Evolutionary conservation across 30 jellyfish, hydroid and myxozoan genomes (phyloP).

Genomic region (Pelagia noctiluca): DNA sequence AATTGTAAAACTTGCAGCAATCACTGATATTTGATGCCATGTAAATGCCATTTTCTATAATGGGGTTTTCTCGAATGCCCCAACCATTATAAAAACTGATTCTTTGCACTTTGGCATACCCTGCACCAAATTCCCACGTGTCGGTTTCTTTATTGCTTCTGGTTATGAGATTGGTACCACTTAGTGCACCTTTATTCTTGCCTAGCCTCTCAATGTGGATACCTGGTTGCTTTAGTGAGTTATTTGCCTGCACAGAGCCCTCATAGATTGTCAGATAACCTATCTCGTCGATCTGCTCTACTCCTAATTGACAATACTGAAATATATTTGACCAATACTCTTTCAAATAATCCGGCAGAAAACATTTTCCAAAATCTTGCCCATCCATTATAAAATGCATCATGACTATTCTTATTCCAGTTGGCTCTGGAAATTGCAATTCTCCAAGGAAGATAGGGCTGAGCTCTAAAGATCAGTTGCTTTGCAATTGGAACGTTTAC

Average conservation of each 20-base stretch:
- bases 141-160: not conserved
- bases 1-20: constrained; percentile 75
- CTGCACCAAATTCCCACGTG: not conserved
- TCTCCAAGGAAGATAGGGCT: not conserved
- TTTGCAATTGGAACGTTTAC: not conserved
- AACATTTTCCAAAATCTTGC: constrained; percentile 15
- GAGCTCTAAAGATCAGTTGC: not conserved
- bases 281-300: constrained; percentile 28
- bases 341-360: constrained; percentile 51
- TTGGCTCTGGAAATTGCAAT: constrained; percentile 60
- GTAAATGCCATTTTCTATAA: constrained; percentile 66
- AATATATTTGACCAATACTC: constrained; percentile 28
- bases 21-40: constrained; percentile 82
- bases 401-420: constrained; percentile 66
- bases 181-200: not conserved
- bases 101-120: not conserved
- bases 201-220: constrained; percentile 84
- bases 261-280: constrained; percentile 79
- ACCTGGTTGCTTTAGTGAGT: constrained; percentile 80
- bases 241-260: constrained; percentile 42
- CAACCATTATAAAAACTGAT: constrained; percentile 10
- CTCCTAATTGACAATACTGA: not conserved
- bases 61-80: not conserved
- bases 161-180: not conserved
- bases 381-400: constrained; percentile 69